Evolutionary conservation across 2,113 vertebrate species (phyloP).

Genomic region (Tyrannus savana): DNA sequence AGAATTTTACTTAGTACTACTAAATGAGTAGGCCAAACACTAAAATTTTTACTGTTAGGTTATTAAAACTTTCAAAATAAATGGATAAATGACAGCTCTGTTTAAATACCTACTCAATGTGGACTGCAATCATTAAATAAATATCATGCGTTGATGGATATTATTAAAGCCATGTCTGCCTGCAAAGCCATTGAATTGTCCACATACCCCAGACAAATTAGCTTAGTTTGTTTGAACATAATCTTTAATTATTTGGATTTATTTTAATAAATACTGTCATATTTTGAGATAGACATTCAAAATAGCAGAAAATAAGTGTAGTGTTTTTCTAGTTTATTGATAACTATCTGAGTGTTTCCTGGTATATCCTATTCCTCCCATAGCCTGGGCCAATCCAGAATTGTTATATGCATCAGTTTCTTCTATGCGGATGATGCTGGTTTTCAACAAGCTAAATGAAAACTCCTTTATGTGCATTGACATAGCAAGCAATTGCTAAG

Average conservation of each 20-base stretch:
- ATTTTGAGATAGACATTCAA: background rate
- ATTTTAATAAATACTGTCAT: background rate
- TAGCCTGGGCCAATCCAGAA: background rate
- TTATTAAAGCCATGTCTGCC: background rate
- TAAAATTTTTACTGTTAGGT: background rate
- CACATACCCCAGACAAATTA: background rate
- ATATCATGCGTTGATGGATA: too few relatives aligned
- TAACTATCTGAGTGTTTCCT: background rate
- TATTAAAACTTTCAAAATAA: background rate
- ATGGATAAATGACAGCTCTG: background rate
- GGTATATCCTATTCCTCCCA: background rate
- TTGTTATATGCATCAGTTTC: background rate
- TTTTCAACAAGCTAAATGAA: conserved; percentile 54
- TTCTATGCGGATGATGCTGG: background rate
- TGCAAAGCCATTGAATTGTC: background rate
- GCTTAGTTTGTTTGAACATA: background rate
- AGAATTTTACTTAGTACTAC: background rate
- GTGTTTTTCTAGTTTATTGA: background rate
- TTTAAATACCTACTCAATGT: background rate
- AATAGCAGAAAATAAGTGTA: background rate
- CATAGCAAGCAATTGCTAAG: conserved; percentile 58
- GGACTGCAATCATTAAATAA: background rate
- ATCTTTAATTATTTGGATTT: background rate
- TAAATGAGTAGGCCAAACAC: background rate
- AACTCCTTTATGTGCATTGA: conserved; percentile 57